phyloP scores from a whole-genome alignment of 2,113 vertebrate genomes.

The Megaceryle maxima region DNA sequence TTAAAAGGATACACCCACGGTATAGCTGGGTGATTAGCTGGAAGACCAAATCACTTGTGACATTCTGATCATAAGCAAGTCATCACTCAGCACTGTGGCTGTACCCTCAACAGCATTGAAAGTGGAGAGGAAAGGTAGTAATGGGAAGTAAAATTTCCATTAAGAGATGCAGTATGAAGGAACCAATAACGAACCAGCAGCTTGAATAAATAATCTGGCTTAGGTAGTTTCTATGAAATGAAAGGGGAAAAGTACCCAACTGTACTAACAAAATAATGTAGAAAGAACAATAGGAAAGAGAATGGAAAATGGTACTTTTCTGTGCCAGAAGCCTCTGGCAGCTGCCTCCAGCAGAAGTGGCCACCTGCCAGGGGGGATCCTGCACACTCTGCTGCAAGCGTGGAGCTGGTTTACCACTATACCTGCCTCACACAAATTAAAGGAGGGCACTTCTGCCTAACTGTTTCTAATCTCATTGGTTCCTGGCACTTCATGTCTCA shows the following conservation, averaged over 20 bases:
- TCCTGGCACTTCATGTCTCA: not conserved
- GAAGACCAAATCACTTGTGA: not conserved
- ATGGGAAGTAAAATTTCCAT: not conserved
- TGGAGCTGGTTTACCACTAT: not conserved
- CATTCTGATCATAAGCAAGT: not conserved
- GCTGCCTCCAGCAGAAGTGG: not conserved
- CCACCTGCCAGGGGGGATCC: not conserved
- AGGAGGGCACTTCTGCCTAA: not conserved
- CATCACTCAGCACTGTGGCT: not conserved
- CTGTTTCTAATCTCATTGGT: not conserved
- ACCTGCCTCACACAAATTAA: not conserved
- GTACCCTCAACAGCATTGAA: not conserved
- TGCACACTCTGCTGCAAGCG: not conserved
- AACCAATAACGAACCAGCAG: not conserved
- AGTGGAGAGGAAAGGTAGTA: not conserved
- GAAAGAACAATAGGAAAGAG: not conserved
- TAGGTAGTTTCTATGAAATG: not conserved
- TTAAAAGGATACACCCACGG: not conserved
- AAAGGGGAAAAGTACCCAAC: rapidly evolving
- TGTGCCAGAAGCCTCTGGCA: not conserved
- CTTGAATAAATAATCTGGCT: not conserved
- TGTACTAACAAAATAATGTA: not conserved
- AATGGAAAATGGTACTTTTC: not conserved
- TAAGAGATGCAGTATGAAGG: not conserved
- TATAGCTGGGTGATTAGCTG: not conserved